Evolutionary conservation across 2,113 vertebrate species (phyloP), one percentile per base, ranked within the genome.

Genomic region (Zapornia atra): DNA sequence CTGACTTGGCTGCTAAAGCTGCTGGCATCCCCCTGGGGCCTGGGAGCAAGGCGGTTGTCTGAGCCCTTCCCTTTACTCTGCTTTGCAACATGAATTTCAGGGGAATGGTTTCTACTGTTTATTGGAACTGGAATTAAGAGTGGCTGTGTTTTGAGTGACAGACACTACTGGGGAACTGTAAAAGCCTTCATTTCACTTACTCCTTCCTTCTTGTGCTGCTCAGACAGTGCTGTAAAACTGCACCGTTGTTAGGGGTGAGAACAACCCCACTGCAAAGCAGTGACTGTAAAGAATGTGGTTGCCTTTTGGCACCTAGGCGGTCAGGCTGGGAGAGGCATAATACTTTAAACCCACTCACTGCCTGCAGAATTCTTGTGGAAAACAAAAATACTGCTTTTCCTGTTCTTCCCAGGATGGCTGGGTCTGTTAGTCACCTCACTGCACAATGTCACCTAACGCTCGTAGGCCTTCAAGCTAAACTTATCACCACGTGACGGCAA

Each of bases 101-200:
- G 50, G 65, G 48, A 92, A 90, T 36, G 51, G 60, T 66, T 95
- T 92, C 91, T 75, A 59, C 72, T 71, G 44, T 94, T 96, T 92
- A 81, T 94, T 94, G 71, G 48, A 61, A 19, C 61, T 59, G 31
- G 75, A 84, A 96, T 90, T 96, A 92, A 88, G 71, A 77, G 42
- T 28, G 76, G 76, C 72, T 88, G 85, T 61, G 71, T 86, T 92
- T 82, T 94, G 88, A 92, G 82, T 92, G 94, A 94, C 91, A 82
- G 80, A 44, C 77, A 17, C 80, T 92, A 61, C 86, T 71, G 68
- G 72, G 40, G 68, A 94, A 26, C 75, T 81, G 36, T 94, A 82
- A 95, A 93, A 91, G 46, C 75, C 78, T 93, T 81, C 48, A 78
- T 61, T 87, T 81, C 34, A 26, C 25, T 71, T 81, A 38, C 3